Evolutionary conservation across 2,888 invertebrate species (phyloP).

Genomic region (Eupsilia transversa): DNA sequence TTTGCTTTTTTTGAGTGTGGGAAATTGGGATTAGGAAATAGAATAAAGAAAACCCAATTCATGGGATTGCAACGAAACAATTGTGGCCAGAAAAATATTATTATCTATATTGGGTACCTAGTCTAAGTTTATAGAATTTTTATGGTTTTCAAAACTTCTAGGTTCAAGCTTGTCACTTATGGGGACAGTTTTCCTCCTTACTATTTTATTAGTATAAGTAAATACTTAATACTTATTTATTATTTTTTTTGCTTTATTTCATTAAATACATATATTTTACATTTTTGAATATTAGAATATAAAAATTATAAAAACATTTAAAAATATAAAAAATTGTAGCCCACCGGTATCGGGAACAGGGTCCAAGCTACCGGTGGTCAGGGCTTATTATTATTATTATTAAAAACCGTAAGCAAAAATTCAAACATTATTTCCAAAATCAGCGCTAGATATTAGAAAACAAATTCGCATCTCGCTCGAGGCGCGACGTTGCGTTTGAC

Average conservation of each 20-base stretch:
- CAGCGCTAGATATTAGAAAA: slow-evolving; percentile 19
- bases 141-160: neutral
- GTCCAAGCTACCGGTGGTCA: no score
- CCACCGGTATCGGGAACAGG: no score
- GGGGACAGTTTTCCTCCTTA: neutral
- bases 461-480: slow-evolving; percentile 35
- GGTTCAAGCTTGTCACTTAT: neutral
- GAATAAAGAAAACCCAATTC: neutral
- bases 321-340: no score
- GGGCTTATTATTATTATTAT: no score
- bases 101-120: neutral
- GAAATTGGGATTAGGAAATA: neutral
- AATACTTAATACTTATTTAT: no score
- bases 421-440: slow-evolving; percentile 9
- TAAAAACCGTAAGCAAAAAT: neutral
- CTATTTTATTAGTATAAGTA: no score
- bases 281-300: no score
- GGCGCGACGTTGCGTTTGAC: slow-evolving; percentile 46
- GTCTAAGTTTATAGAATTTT: neutral
- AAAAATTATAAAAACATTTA: no score
- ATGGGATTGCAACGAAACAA: neutral
- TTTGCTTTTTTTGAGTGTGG: neutral
- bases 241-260: no score
- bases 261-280: no score
- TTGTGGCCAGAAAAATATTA: neutral